These are phyloP conservation scores for Dolichomitus sp. DNA, from an alignment of 2,888 invertebrate genomes.

Conservation along the genomic window DNA sequence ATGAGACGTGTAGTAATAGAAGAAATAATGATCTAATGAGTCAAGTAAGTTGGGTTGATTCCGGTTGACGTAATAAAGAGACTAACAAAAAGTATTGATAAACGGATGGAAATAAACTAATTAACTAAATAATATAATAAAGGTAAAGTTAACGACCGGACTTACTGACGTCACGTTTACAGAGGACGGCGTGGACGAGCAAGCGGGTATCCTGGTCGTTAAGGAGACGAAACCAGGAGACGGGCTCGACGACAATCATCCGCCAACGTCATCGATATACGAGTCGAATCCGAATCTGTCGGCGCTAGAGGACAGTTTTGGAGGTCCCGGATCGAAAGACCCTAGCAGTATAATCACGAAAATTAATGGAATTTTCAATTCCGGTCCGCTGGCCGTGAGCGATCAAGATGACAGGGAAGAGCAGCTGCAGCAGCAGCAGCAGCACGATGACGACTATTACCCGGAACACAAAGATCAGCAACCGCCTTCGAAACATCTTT, in stretches of 20 bases:
- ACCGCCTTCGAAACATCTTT: conserved; percentile 56
- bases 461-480: conserved; percentile 57
- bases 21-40: background rate
- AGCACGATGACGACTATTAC: conserved; percentile 29
- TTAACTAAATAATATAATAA: conserved; percentile 23
- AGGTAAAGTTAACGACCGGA: conserved; percentile 67
- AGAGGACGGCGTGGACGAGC: conserved; percentile 77
- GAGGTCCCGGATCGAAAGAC: conserved; percentile 71
- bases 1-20: background rate
- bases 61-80: conserved; percentile 22
- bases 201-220: conserved; percentile 84
- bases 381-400: conserved; percentile 51
- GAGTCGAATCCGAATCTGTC: conserved; percentile 64
- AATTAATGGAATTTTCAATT: conserved; percentile 63
- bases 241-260: conserved; percentile 31
- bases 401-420: conserved; percentile 52
- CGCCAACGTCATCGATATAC: conserved; percentile 25
- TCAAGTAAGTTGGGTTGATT: conserved; percentile 1
- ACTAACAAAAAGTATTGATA: conserved; percentile 43
- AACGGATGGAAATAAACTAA: conserved; percentile 34
- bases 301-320: conserved; percentile 76
- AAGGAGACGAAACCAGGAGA: conserved; percentile 78
- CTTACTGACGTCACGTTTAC: conserved; percentile 84
- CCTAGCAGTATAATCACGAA: conserved; percentile 57
- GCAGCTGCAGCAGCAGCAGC: conserved; percentile 30